Conservation (phyloP, 1,140 invertebrate species). For the Drosophila nigromelanica region DNA sequence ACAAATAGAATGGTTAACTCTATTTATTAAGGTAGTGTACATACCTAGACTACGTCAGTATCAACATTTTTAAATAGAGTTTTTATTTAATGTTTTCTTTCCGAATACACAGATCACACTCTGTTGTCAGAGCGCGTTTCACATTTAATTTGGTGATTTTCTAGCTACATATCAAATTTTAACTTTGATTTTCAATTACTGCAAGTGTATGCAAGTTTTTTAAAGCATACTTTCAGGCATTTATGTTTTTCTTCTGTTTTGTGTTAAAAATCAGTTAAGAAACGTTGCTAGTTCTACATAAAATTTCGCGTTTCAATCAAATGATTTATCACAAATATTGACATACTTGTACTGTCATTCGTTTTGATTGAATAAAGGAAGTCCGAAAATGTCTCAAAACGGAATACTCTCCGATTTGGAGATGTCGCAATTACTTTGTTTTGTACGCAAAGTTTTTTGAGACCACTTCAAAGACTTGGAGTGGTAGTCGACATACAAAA, state of each 20-base stretch:
- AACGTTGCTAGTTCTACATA: constrained; percentile 84
- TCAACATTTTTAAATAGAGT: constrained; percentile 10
- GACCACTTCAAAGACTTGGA: background rate
- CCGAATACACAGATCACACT: background rate
- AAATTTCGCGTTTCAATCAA: constrained; percentile 27
- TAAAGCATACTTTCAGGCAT: constrained; percentile 34
- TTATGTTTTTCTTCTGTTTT: constrained; percentile 30
- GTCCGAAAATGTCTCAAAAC: constrained; percentile 17
- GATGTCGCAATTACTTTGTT: background rate
- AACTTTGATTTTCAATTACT: constrained; percentile 25
- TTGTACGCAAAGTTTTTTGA: constrained; percentile 3
- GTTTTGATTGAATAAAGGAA: constrained; percentile 53
- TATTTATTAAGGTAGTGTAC: constrained; percentile 33
- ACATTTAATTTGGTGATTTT: background rate
- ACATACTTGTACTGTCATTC: constrained; percentile 57
- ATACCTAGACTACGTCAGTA: constrained; percentile 9
- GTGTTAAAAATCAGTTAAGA: constrained; percentile 47
- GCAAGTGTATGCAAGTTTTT: constrained; percentile 43
- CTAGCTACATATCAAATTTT: constrained; percentile 8
- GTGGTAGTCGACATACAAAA: constrained; percentile 15
- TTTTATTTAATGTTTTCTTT: background rate
- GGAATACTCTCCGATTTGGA: background rate
- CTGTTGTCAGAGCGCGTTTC: background rate
- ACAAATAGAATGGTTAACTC: constrained; percentile 12
- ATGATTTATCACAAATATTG: constrained; percentile 37